These are phyloP conservation scores for Philereme transversata DNA, from an alignment of 2,888 invertebrate genomes.

Conservation along the genomic window DNA sequence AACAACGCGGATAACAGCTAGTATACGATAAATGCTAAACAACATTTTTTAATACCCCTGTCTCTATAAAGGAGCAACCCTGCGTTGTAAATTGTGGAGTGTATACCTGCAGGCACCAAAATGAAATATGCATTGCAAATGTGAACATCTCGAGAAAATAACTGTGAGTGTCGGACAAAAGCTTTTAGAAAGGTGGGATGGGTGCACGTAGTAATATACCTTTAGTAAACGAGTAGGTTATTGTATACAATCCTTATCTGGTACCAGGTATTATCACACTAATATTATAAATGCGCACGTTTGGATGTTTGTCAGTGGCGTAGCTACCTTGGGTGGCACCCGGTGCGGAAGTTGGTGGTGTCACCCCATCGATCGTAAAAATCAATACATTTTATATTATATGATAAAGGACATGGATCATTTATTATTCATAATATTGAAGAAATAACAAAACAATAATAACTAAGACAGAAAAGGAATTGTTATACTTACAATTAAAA, in stretches of 20 bases:
- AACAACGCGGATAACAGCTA: no score
- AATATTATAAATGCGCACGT: no score
- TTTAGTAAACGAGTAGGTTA: no score
- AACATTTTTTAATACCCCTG: conserved; percentile 18
- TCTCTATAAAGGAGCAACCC: conserved; percentile 19
- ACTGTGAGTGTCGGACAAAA: conserved; percentile 61
- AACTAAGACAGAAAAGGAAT: not conserved
- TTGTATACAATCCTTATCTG: no score
- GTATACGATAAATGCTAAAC: no score
- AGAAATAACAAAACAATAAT: no score
- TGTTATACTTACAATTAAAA: no score
- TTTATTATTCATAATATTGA: no score
- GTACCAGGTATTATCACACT: no score
- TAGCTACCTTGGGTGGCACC: not conserved
- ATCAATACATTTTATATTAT: no score
- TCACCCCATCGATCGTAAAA: not conserved
- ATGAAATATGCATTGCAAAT: conserved; percentile 63
- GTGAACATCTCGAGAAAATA: conserved; percentile 59
- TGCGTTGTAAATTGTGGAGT: conserved; percentile 18
- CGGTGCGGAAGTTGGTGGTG: conserved; percentile 4
- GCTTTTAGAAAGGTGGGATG: conserved; percentile 66
- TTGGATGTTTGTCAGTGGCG: no score
- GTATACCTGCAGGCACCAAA: conserved; percentile 37
- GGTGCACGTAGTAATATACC: conserved; percentile 30
- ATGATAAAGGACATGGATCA: no score